A percentile compares a stretch with the other conserved stretches of the same genome.
phyloP scores from a whole-genome alignment of 1,140 invertebrate species.

The Pachyrhynchus sulphureomaculatus region DNA sequence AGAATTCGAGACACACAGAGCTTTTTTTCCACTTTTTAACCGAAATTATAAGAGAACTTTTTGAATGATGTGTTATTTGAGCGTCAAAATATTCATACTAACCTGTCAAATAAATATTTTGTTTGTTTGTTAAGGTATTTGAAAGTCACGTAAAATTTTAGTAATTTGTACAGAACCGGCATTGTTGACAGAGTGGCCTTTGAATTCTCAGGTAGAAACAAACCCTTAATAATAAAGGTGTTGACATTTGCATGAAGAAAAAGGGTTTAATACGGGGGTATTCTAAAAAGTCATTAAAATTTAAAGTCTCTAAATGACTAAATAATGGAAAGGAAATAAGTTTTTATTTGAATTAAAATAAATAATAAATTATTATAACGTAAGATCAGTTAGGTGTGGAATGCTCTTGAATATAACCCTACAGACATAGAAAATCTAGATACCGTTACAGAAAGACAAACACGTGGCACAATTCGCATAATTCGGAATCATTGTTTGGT shows the following conservation, averaged over 20 bases:
- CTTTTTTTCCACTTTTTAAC: neutral
- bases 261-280: neutral
- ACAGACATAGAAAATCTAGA: too few relatives aligned
- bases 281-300: too few relatives aligned
- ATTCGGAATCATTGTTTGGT: too few relatives aligned
- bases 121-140: neutral
- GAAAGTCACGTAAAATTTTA: slow-evolving; percentile 6
- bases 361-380: too few relatives aligned
- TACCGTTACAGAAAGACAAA: too few relatives aligned
- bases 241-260: neutral
- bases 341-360: too few relatives aligned
- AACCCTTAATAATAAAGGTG: neutral
- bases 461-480: too few relatives aligned
- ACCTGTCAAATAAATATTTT: slow-evolving; percentile 19
- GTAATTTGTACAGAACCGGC: neutral
- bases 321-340: too few relatives aligned
- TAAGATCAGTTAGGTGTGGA: too few relatives aligned
- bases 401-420: too few relatives aligned
- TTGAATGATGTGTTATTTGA: neutral
- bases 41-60: neutral
- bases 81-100: slow-evolving; percentile 19
- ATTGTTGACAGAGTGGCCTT: neutral
- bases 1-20: too few relatives aligned
- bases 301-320: too few relatives aligned
- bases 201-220: slow-evolving; percentile 1